Conservation (phyloP, 2,797 vertebrate genomes). For the Smutsia gigantea region DNA sequence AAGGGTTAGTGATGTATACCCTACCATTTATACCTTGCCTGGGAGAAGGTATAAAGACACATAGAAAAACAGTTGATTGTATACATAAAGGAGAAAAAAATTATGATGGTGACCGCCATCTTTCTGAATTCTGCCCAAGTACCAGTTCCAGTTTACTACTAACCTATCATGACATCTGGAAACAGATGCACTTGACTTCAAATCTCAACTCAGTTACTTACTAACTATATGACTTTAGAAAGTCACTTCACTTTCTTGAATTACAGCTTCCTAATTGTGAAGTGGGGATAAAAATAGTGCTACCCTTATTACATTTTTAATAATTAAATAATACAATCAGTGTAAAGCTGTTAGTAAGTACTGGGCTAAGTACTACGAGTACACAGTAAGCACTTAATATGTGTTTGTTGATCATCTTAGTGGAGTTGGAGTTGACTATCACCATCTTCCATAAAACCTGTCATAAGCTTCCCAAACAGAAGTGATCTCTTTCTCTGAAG, state of each 20-base stretch:
- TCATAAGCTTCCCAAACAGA: background rate
- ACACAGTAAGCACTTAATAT: background rate
- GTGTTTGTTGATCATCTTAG: background rate
- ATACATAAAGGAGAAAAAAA: background rate
- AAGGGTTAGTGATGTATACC: background rate
- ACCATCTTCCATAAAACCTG: background rate
- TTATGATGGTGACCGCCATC: background rate
- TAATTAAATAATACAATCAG: conserved; percentile 8
- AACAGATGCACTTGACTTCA: background rate
- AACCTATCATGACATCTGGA: background rate
- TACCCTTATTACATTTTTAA: background rate
- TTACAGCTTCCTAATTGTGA: background rate
- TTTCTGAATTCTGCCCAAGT: background rate
- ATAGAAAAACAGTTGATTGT: background rate
- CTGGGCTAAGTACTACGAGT: background rate
- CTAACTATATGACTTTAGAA: background rate
- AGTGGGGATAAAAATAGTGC: background rate
- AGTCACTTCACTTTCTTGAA: background rate
- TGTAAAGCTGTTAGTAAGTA: background rate
- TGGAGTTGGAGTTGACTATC: background rate
- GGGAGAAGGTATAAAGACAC: background rate
- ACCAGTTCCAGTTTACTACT: background rate
- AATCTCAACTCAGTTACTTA: background rate
- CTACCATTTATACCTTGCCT: background rate
- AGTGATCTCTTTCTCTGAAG: background rate